Percentiles rank a stretch among this genome's conserved stretches.
phyloP scores from a whole-genome alignment of 1,140 invertebrate species.

The Leptinotarsa undecemlineata region DNA sequence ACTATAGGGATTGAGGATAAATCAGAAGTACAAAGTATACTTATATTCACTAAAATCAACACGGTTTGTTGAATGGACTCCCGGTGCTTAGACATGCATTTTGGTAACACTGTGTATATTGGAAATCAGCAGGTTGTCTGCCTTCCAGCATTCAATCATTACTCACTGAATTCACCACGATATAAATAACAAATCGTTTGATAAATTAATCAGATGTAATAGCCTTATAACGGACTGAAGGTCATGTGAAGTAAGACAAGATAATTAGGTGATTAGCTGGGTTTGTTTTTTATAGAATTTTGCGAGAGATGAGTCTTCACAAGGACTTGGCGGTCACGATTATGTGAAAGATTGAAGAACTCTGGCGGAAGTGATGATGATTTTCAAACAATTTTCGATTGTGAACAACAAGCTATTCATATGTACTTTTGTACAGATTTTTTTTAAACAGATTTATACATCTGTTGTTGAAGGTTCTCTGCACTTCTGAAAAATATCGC shows the following conservation, averaged over 20 bases:
- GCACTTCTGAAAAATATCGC: too few species aligned
- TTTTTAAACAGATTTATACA: too few species aligned
- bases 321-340: slow-evolving; percentile 17
- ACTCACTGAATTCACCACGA: not conserved
- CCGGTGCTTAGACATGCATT: too few species aligned
- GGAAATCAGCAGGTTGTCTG: not conserved
- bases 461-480: not conserved
- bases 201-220: slow-evolving; percentile 16
- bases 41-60: too few species aligned
- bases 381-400: not conserved
- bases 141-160: not conserved
- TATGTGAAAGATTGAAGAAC: not conserved
- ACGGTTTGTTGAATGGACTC: too few species aligned
- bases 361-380: slow-evolving; percentile 12
- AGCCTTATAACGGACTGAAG: slow-evolving; percentile 27
- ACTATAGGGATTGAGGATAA: too few species aligned
- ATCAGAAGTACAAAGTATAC: too few species aligned
- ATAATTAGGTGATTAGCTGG: slow-evolving; percentile 10
- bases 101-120: not conserved
- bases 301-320: slow-evolving; percentile 12
- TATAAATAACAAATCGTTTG: slow-evolving; percentile 9
- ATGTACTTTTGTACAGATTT: too few species aligned
- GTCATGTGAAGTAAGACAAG: slow-evolving; percentile 27
- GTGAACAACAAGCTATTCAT: not conserved
- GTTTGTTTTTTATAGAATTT: slow-evolving; percentile 19